These are phyloP conservation scores for Crocuta crocuta DNA, from an alignment of 2,113 vertebrate genomes.

Conservation along the genomic window DNA sequence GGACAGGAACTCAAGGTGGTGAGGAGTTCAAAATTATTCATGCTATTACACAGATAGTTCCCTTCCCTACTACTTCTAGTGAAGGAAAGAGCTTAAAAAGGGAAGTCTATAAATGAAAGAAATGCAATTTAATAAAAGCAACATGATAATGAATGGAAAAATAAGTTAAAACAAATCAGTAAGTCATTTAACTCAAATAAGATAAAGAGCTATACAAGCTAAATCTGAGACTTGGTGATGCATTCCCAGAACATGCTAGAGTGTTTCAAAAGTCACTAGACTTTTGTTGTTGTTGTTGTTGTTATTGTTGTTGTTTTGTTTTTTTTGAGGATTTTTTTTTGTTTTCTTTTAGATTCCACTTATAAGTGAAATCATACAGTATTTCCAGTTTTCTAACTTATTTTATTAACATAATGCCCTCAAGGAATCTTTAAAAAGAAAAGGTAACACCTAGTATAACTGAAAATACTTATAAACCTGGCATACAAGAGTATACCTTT, in stretches of 20 bases:
- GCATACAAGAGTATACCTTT: not conserved
- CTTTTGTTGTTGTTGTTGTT: not conserved
- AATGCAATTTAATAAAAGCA: not conserved
- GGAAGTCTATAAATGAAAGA: not conserved
- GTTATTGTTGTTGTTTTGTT: not conserved
- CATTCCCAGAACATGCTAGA: not conserved
- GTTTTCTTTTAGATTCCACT: not conserved
- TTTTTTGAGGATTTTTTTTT: not conserved
- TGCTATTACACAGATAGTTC: not conserved
- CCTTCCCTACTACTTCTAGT: not conserved
- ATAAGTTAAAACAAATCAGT: not conserved
- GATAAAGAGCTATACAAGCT: not conserved
- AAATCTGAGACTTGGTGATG: not conserved
- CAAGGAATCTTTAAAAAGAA: not conserved
- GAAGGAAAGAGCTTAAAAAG: not conserved
- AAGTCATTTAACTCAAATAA: conserved; percentile 23
- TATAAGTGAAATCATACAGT: not conserved
- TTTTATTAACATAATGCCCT: not conserved
- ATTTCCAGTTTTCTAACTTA: not conserved
- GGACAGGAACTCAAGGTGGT: not conserved
- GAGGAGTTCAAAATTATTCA: not conserved
- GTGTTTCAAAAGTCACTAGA: not conserved
- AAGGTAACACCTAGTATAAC: not conserved
- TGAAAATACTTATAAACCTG: not conserved
- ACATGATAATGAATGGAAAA: not conserved